These are phyloP conservation scores for Ahaetulla prasina DNA, from an alignment of 2,113 vertebrate species.

Conservation along the genomic window DNA sequence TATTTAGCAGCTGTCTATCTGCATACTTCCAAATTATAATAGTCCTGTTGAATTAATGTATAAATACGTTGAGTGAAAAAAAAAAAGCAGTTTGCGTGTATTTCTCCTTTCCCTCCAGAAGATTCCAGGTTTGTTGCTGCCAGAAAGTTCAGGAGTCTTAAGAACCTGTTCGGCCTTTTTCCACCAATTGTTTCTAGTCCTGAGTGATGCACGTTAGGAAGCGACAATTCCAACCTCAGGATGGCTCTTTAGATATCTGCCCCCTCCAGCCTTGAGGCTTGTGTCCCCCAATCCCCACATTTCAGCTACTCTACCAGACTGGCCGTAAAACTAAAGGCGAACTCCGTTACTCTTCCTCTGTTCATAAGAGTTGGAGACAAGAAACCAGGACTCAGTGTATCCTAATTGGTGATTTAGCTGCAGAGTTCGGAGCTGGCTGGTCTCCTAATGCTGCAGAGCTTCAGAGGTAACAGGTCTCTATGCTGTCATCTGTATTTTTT, in stretches of 20 bases:
- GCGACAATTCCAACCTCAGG: too few species aligned
- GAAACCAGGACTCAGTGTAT: neutral
- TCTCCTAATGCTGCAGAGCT: neutral
- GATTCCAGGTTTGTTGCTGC: neutral
- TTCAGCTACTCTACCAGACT: neutral
- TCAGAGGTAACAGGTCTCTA: neutral
- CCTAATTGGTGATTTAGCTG: neutral
- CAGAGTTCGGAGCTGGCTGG: neutral
- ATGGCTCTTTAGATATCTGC: neutral
- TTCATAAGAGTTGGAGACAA: neutral
- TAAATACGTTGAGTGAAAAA: neutral
- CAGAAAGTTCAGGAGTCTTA: neutral
- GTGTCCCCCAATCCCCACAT: accelerated
- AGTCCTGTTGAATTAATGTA: neutral
- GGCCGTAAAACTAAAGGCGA: neutral
- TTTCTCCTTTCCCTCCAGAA: neutral
- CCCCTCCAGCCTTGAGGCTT: neutral
- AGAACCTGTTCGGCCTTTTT: neutral
- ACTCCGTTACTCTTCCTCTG: neutral
- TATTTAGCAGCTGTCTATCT: slow-evolving; percentile 13
- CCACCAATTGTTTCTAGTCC: neutral
- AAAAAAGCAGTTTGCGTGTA: neutral
- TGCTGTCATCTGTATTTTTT: neutral
- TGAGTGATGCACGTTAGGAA: neutral
- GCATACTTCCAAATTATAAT: neutral